These are phyloP conservation scores for Corythaixoides concolor DNA, from an alignment of 2,113 vertebrate species.

Conservation along the genomic window DNA sequence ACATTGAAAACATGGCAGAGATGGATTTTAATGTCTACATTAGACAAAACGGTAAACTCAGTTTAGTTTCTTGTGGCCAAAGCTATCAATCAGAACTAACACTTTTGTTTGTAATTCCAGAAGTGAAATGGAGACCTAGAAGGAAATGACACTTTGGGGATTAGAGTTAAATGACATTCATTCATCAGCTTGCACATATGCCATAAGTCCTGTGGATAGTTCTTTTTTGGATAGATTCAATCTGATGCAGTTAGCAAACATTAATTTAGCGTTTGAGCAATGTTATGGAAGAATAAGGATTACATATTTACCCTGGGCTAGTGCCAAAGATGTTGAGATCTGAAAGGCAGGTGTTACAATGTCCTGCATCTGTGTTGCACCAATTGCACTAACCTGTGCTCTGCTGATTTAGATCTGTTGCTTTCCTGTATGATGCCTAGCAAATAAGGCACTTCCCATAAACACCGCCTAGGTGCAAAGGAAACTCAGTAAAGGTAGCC, in stretches of 20 bases:
- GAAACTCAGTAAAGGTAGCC: not conserved
- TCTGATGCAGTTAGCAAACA: not conserved
- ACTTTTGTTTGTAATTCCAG: not conserved
- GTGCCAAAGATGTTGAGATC: not conserved
- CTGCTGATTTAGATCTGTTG: not conserved
- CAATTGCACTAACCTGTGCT: not conserved
- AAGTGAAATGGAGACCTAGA: not conserved
- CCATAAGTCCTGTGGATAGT: not conserved
- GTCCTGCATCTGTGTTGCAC: not conserved
- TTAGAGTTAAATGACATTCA: not conserved
- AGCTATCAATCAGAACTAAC: not conserved
- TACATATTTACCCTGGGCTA: not conserved
- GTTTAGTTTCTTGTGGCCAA: not conserved
- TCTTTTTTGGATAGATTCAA: not conserved
- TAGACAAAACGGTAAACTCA: not conserved
- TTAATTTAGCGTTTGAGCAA: not conserved
- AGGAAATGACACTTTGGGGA: not conserved
- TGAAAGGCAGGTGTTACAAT: not conserved
- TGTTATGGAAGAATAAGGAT: not conserved
- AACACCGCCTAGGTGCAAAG: not conserved
- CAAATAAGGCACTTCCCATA: not conserved
- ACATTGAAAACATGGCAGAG: not conserved
- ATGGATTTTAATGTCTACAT: not conserved
- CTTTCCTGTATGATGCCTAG: not conserved
- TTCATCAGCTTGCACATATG: not conserved